These are phyloP conservation scores for Tiphia femorata DNA, from an alignment of 2,888 invertebrate genomes.

Conservation along the genomic window DNA sequence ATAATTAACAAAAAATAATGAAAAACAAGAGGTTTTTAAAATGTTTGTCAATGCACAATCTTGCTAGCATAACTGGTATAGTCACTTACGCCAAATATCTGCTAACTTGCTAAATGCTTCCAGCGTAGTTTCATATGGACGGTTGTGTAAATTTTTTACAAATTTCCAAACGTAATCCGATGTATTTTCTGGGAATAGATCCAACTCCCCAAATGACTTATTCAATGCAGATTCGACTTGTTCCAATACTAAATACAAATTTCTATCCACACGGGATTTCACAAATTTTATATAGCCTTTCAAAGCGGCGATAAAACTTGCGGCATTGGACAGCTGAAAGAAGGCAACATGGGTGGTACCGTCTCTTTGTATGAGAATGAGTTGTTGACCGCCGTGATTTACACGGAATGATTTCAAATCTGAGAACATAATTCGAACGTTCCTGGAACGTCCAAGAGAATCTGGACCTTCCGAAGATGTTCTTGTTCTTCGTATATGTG, in stretches of 20 bases:
- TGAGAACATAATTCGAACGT: conserved; percentile 73
- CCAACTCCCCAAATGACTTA: conserved; percentile 88
- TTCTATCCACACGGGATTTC: conserved; percentile 80
- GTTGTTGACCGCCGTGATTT: conserved; percentile 71
- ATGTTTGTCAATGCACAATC: not conserved
- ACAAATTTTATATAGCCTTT: conserved; percentile 76
- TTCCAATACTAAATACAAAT: conserved; percentile 80
- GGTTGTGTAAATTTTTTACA: conserved; percentile 73
- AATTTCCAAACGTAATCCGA: conserved; percentile 78
- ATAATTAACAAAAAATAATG: conserved; percentile 9
- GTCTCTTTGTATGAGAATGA: conserved; percentile 79
- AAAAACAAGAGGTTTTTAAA: no score
- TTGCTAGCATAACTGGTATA: not conserved
- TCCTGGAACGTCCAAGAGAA: conserved; percentile 67
- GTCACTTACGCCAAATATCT: conserved; percentile 76
- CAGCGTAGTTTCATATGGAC: conserved; percentile 87
- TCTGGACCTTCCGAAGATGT: conserved; percentile 69
- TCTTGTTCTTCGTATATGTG: conserved; percentile 76
- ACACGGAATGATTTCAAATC: conserved; percentile 78
- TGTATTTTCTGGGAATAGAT: conserved; percentile 81
- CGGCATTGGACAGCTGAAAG: conserved; percentile 88
- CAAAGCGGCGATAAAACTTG: conserved; percentile 77
- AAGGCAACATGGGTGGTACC: conserved; percentile 83
- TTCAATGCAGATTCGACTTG: conserved; percentile 78
- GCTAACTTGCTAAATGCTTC: conserved; percentile 90